Percentiles rank a stretch among this genome's conserved stretches.
Conservation (phyloP, 2,888 invertebrate genomes). For the Octodonta nipae region DNA sequence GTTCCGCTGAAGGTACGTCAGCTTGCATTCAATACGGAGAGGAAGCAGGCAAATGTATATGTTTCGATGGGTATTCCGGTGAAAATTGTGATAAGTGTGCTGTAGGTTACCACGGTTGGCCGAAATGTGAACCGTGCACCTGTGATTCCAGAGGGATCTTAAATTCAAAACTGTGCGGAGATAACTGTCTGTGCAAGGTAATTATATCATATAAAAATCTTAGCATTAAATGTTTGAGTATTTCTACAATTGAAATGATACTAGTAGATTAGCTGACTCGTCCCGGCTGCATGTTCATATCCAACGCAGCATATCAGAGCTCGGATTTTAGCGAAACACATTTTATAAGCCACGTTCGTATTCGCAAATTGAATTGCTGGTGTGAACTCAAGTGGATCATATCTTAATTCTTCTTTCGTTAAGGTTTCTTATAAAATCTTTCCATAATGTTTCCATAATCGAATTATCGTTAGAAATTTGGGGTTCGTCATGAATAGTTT, state of each 20-base stretch:
- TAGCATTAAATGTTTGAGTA: too few relatives aligned
- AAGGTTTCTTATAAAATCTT: too few relatives aligned
- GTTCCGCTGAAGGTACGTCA: constrained; percentile 58
- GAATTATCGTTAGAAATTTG: too few relatives aligned
- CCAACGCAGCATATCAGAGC: too few relatives aligned
- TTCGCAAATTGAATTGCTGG: too few relatives aligned
- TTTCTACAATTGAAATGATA: constrained; percentile 2
- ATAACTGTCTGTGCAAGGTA: constrained; percentile 65
- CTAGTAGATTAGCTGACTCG: not conserved
- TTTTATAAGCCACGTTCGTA: too few relatives aligned
- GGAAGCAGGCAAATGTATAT: constrained; percentile 57
- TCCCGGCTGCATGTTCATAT: too few relatives aligned
- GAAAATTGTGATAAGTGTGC: constrained; percentile 73
- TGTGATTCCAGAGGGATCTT: constrained; percentile 67
- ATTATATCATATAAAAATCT: not conserved
- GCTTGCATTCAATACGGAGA: constrained; percentile 27
- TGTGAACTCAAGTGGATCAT: too few relatives aligned
- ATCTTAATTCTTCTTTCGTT: too few relatives aligned
- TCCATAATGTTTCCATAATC: too few relatives aligned
- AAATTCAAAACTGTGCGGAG: constrained; percentile 52
- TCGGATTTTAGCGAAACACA: too few relatives aligned
- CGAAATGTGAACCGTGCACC: constrained; percentile 71
- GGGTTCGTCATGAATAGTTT: too few relatives aligned
- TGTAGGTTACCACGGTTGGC: constrained; percentile 63
- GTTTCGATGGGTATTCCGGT: constrained; percentile 69